Percentiles rank a stretch among this genome's conserved stretches.
These are phyloP conservation scores for Psephotus haematonotus DNA, from an alignment of 2,113 vertebrate species.

Conservation along the genomic window DNA sequence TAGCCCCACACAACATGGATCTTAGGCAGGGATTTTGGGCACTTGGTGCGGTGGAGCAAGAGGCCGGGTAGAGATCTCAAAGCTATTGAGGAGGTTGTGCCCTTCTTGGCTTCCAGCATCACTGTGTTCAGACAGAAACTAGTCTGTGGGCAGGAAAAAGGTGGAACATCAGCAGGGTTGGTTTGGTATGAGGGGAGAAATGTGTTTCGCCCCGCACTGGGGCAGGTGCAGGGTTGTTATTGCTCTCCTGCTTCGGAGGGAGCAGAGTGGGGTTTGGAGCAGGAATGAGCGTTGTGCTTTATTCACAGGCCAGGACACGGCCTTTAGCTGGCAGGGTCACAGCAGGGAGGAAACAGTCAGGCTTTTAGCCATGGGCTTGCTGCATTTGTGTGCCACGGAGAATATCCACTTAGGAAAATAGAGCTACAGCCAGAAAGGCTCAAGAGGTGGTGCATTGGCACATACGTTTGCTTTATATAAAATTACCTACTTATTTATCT, in stretches of 20 bases:
- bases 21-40: background rate
- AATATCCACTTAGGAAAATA: background rate
- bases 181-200: fast-evolving
- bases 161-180: fast-evolving
- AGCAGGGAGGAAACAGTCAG: background rate
- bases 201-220: fast-evolving
- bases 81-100: background rate
- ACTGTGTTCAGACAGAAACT: background rate
- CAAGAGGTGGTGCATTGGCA: background rate
- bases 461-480: background rate
- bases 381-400: background rate
- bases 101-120: background rate
- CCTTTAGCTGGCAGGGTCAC: background rate
- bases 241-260: fast-evolving
- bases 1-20: background rate
- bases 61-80: background rate
- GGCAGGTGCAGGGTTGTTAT: background rate
- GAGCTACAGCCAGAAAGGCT: background rate
- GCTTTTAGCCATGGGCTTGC: background rate
- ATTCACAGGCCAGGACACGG: background rate
- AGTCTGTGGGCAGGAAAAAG: background rate
- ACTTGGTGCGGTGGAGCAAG: fast-evolving
- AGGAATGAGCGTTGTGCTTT: background rate
- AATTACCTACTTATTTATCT: background rate
- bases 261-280: background rate